Evolutionary conservation across 2,888 invertebrate species (phyloP).

Genomic region (Allacma fusca): DNA sequence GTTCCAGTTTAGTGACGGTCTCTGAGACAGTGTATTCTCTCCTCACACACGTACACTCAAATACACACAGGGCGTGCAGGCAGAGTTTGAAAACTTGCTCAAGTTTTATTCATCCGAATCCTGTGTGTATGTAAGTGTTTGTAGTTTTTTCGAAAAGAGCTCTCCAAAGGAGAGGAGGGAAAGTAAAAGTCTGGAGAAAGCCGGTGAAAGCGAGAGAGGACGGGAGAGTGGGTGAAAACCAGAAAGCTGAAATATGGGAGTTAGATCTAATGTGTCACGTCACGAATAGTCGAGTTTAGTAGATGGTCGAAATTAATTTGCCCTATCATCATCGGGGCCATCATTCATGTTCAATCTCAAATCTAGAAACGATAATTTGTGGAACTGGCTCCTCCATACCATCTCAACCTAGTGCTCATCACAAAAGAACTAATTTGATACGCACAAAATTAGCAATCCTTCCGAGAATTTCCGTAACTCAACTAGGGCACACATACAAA

Average conservation of each 20-base stretch:
- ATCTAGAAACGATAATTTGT: conserved; percentile 42
- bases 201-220: conserved; percentile 1
- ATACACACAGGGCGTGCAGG: background rate
- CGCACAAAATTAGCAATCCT: conserved; percentile 47
- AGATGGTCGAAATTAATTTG: conserved; percentile 50
- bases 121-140: too few relatives aligned
- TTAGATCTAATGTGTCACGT: conserved; percentile 48
- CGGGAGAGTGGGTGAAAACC: conserved; percentile 17
- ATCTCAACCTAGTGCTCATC: conserved; percentile 17
- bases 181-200: background rate
- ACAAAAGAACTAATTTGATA: conserved; percentile 49
- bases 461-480: conserved; percentile 1
- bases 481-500: background rate
- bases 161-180: background rate
- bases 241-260: conserved; percentile 38
- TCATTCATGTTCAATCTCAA: conserved; percentile 52
- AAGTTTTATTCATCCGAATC: too few relatives aligned
- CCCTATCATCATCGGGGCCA: conserved; percentile 49
- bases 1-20: conserved; percentile 17
- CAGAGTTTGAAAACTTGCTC: background rate
- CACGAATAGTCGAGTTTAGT: conserved; percentile 35
- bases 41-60: background rate
- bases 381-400: conserved; percentile 13
- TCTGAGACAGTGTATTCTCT: too few relatives aligned
- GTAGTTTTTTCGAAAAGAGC: too few relatives aligned